phyloP scores from a whole-genome alignment of 2,113 vertebrate species.

The Callithrix jacchus region DNA sequence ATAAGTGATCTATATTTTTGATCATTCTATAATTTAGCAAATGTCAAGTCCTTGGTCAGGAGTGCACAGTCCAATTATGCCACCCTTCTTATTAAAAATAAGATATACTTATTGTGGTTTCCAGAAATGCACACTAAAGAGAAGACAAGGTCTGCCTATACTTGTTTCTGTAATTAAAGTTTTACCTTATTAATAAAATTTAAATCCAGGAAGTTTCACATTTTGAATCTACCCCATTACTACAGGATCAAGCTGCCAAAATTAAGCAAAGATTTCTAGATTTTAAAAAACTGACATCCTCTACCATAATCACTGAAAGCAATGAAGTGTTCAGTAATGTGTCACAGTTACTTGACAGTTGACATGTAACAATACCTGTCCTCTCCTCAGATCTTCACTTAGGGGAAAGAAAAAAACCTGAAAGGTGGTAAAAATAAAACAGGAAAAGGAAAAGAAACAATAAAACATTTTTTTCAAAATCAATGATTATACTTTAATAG shows the following conservation, averaged over 20 bases:
- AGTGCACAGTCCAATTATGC: constrained; percentile 14
- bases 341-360: constrained; percentile 61
- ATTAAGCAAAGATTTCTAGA: constrained; percentile 59
- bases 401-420: constrained; percentile 67
- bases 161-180: constrained; percentile 37
- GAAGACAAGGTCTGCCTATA: constrained; percentile 46
- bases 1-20: constrained; percentile 34
- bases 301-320: constrained; percentile 64
- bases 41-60: constrained; percentile 35
- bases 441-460: constrained; percentile 71
- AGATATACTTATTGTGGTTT: constrained; percentile 35
- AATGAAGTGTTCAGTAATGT: constrained; percentile 63
- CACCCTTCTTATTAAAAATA: constrained; percentile 50
- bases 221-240: constrained; percentile 51
- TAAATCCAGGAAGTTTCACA: constrained; percentile 58
- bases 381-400: constrained; percentile 74
- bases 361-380: constrained; percentile 72
- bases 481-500: constrained; percentile 58
- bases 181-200: constrained; percentile 54
- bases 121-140: constrained; percentile 43
- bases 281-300: constrained; percentile 41
- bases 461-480: constrained; percentile 59
- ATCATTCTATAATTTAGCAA: constrained; percentile 47
- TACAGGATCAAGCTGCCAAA: constrained; percentile 52
- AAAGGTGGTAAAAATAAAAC: constrained; percentile 70